Evolutionary conservation across 1,140 invertebrate genomes (phyloP), one percentile per base, ranked within the genome.

Genomic region (Aphelenchoides avenae): DNA sequence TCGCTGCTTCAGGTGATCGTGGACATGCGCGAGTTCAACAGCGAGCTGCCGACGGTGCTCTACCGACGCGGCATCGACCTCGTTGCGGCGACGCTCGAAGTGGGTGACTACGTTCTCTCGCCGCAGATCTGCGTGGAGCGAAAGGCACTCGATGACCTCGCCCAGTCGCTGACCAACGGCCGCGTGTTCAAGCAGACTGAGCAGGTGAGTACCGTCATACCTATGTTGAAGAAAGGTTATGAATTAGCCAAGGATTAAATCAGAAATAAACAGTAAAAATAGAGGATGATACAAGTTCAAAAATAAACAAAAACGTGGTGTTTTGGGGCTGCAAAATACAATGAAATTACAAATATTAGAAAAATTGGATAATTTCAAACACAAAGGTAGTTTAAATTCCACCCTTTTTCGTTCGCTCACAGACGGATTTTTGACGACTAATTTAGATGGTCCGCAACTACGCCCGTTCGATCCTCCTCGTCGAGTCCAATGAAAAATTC

Each of bases 21-120:
- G 20, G 95, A 99, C 78, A 92, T 96, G 86, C 83, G 95, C 73
- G 95, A 99, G 80, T 99, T 99, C 77, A 84, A 92, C 42, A 93
- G 90, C 60, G 92, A 97, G 78, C 80, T 99, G 15, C 95, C 95
- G 0, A 87, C 89, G 5, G 80, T 97, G 31, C 84, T 99, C 43
- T 91, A 98, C 76, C 86, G 87, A 73, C 83, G 89, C 61, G 90
- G 90, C 2, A 87, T 98, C 56, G 87, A 93, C 69, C 87, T 98
- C 55, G 86, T 91, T 73, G 93, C 95, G 1, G 81, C 91, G 0
- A 91, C 89, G 1, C 84, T 96, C 40, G 83, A 87, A 87, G 86
- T 97, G 43, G 92, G 92, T 1, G 94, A 99, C 80, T 99, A 99
- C 75, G 92, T 99, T 67, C 80, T 99, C 1, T 92, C 92, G 0